These are phyloP conservation scores for Aphelenchoides besseyi DNA, from an alignment of 1,140 invertebrate species.

Conservation along the genomic window DNA sequence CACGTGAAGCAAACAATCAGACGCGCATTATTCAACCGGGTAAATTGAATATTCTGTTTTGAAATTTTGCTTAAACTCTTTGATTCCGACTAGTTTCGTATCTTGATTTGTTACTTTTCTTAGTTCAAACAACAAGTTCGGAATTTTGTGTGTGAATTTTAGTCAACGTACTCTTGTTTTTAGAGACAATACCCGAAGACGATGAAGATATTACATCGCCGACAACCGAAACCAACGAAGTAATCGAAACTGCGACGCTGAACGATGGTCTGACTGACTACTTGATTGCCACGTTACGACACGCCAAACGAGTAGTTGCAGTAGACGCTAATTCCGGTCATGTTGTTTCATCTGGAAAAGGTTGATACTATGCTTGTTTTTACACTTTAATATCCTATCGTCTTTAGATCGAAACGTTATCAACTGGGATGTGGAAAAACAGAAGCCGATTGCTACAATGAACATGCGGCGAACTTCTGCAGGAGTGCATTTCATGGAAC, in stretches of 20 bases:
- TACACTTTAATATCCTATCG: not conserved
- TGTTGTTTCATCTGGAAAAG: constrained; percentile 15
- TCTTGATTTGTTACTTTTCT: not conserved
- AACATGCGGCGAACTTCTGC: not conserved
- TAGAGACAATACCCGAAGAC: constrained; percentile 8
- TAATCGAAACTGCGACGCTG: not conserved
- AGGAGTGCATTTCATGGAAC: not conserved
- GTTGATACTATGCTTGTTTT: not conserved
- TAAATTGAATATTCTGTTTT: constrained; percentile 1
- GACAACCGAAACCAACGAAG: not conserved
- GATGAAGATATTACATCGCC: constrained; percentile 5
- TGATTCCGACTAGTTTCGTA: not conserved
- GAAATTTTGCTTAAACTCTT: not conserved
- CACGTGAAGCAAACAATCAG: not conserved
- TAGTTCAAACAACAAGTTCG: not conserved
- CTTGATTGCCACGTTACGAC: not conserved
- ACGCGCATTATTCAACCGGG: not conserved
- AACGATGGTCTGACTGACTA: not conserved
- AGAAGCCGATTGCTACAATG: not conserved
- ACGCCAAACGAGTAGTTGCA: constrained; percentile 2
- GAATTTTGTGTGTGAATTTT: no score
- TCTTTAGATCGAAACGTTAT: constrained; percentile 8
- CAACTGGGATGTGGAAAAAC: constrained; percentile 9
- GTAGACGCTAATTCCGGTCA: not conserved
- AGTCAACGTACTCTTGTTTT: no score